Conservation (phyloP, 2,888 invertebrate species). For the Sycophila texana region DNA sequence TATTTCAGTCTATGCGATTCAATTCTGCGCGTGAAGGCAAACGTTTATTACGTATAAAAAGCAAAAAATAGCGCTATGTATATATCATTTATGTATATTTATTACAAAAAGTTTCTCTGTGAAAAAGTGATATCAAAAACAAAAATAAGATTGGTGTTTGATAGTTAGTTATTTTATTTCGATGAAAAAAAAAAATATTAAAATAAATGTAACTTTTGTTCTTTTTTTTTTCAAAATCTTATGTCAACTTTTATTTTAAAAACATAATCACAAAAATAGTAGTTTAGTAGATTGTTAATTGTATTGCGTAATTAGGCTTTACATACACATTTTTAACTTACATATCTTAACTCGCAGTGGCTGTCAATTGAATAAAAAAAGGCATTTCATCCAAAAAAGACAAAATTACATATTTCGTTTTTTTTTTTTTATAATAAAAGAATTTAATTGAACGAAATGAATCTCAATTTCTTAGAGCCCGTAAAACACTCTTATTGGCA, state of each 20-base stretch:
- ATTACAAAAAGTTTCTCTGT: no score
- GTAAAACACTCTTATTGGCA: conserved; percentile 52
- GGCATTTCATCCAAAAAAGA: conserved; percentile 23
- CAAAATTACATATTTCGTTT: conserved; percentile 42
- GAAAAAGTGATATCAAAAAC: no score
- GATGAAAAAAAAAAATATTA: conserved; percentile 1
- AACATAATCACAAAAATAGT: conserved; percentile 56
- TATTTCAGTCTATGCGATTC: background rate
- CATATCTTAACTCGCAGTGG: conserved; percentile 53
- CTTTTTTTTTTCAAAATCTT: conserved; percentile 41
- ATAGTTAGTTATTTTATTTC: no score
- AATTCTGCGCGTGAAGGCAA: no score
- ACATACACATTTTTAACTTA: conserved; percentile 46
- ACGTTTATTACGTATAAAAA: background rate
- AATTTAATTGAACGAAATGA: conserved; percentile 42
- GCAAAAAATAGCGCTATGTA: no score
- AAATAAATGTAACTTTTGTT: background rate
- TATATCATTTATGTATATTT: no score
- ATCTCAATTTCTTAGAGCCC: conserved; percentile 40
- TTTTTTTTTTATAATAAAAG: conserved; percentile 29
- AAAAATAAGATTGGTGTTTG: no score
- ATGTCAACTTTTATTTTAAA: conserved; percentile 48
- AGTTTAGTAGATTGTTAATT: conserved; percentile 47
- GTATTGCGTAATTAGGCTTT: conserved; percentile 37
- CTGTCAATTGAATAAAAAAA: conserved; percentile 49